These are phyloP conservation scores for Exocentrus adspersus DNA, from an alignment of 2,888 invertebrate genomes.

Conservation along the genomic window DNA sequence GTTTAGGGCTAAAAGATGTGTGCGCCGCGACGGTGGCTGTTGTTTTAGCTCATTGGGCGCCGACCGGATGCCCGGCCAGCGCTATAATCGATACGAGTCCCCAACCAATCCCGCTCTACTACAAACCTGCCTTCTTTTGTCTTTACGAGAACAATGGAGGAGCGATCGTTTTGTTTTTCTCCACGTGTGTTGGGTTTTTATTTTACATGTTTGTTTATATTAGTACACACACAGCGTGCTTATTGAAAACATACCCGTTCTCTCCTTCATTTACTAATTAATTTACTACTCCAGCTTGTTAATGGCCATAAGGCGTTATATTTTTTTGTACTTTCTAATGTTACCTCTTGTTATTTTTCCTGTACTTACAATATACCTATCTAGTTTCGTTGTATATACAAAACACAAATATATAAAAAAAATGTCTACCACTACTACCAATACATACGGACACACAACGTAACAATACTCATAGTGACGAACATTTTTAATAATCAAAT, in stretches of 20 bases:
- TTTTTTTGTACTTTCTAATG: neutral
- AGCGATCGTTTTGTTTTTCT: constrained; percentile 60
- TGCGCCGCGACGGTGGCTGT: constrained; percentile 60
- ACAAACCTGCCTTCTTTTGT: constrained; percentile 63
- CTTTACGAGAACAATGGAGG: constrained; percentile 63
- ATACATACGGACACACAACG: no score
- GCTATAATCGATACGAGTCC: constrained; percentile 62
- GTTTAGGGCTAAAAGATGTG: constrained; percentile 39
- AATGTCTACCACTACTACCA: no score
- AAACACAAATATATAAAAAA: no score
- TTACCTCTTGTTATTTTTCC: no score
- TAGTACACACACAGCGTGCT: constrained; percentile 26
- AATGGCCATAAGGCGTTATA: constrained; percentile 4
- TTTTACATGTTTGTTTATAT: constrained; percentile 29
- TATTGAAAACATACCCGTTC: constrained; percentile 25
- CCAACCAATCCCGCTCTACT: constrained; percentile 61
- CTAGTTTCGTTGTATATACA: no score
- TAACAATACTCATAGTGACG: no score
- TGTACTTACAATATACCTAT: no score
- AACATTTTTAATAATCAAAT: no score
- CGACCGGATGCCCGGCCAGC: constrained; percentile 62
- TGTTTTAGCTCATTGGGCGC: constrained; percentile 65
- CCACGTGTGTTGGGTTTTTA: constrained; percentile 47
- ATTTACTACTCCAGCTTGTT: constrained; percentile 17
- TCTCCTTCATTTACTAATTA: constrained; percentile 27